A percentile compares a stretch with the other conserved stretches of the same genome.
These are phyloP conservation scores for Scrobipalpa costella DNA, from an alignment of 2,888 invertebrate genomes.

Conservation along the genomic window DNA sequence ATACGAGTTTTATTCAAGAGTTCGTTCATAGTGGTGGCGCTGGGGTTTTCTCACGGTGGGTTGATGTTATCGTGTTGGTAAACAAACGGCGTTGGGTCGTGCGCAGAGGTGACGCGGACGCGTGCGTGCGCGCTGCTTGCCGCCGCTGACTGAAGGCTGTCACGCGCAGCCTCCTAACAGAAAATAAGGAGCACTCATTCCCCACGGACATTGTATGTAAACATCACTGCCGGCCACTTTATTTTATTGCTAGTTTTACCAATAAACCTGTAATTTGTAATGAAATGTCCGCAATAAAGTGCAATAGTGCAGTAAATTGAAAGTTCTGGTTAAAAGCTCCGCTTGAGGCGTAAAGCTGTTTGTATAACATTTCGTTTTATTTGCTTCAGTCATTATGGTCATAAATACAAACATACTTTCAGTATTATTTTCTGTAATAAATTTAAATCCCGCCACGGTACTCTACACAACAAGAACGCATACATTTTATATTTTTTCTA, in stretches of 20 bases:
- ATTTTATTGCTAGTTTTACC: slow-evolving; percentile 17
- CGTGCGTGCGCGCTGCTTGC: slow-evolving; percentile 76
- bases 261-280: slow-evolving; percentile 19
- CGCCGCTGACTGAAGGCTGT: slow-evolving; percentile 74
- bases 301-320: slow-evolving; percentile 19
- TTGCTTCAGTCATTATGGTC: not conserved
- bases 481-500: not conserved
- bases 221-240: slow-evolving; percentile 29
- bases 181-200: slow-evolving; percentile 50
- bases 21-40: slow-evolving; percentile 42
- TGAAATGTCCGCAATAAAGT: slow-evolving; percentile 15
- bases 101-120: slow-evolving; percentile 44
- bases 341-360: not conserved
- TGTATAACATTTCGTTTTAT: not conserved
- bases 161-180: slow-evolving; percentile 64
- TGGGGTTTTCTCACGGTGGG: slow-evolving; percentile 48
- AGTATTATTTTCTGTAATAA: too few relatives aligned
- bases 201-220: slow-evolving; percentile 34
- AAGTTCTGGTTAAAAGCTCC: slow-evolving; percentile 2
- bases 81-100: slow-evolving; percentile 55
- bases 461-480: not conserved
- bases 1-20: slow-evolving; percentile 45
- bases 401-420: too few relatives aligned
- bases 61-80: slow-evolving; percentile 58
- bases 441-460: too few relatives aligned